A percentile compares a stretch with the other conserved stretches of the same genome.
phyloP scores from a whole-genome alignment of 2,888 invertebrate genomes.

The Oligia strigilis region DNA sequence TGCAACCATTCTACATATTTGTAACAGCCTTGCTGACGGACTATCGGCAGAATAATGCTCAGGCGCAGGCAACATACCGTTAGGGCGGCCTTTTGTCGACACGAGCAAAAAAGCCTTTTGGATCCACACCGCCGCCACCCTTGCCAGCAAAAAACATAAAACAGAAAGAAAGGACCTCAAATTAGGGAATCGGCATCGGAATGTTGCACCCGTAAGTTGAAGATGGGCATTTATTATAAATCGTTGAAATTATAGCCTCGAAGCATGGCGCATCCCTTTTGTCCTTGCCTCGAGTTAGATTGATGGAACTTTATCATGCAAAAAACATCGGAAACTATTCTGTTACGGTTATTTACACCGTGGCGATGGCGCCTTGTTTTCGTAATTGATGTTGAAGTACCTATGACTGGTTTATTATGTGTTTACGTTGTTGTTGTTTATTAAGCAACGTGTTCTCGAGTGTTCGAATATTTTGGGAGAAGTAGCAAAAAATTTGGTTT shows the following conservation, averaged over 20 bases:
- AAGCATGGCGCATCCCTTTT: conserved; percentile 67
- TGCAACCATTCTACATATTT: conserved; percentile 38
- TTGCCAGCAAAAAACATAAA: conserved; percentile 85
- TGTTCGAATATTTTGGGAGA: background rate
- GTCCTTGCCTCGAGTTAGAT: conserved; percentile 64
- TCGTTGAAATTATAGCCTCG: conserved; percentile 76
- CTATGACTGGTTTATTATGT: conserved; percentile 33
- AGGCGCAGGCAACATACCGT: conserved; percentile 81
- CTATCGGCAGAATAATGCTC: conserved; percentile 68
- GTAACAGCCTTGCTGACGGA: conserved; percentile 52
- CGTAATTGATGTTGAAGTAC: conserved; percentile 38
- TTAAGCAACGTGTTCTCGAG: background rate
- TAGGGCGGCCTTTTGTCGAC: conserved; percentile 86
- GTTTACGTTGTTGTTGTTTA: conserved; percentile 27
- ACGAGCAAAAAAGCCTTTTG: conserved; percentile 83
- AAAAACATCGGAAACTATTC: conserved; percentile 57
- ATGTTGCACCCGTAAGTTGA: conserved; percentile 87
- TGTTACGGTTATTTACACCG: conserved; percentile 56
- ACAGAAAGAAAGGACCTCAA: conserved; percentile 88
- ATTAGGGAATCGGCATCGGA: conserved; percentile 86
- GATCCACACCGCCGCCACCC: conserved; percentile 84
- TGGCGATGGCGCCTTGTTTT: conserved; percentile 53
- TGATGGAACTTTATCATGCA: conserved; percentile 60
- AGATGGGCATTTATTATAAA: conserved; percentile 77
- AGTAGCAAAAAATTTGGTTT: background rate